Conservation (phyloP, 1,140 invertebrate genomes). For the Choristoneura fumiferana region DNA sequence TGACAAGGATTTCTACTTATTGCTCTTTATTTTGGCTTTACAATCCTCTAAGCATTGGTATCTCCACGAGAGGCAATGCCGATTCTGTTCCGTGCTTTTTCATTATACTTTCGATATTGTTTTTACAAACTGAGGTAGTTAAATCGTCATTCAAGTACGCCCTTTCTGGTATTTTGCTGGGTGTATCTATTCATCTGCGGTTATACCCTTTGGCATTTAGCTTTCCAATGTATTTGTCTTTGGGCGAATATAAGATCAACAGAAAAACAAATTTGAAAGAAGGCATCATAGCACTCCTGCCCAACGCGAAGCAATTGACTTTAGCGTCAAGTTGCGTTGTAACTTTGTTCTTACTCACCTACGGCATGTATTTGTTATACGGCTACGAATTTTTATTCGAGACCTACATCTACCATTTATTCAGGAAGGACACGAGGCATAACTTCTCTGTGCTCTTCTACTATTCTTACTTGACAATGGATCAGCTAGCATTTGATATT, state of each 20-base stretch:
- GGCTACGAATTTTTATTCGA: slow-evolving; percentile 94
- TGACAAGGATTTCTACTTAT: slow-evolving; percentile 44
- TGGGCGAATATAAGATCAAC: slow-evolving; percentile 72
- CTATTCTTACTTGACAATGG: slow-evolving; percentile 90
- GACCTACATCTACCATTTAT: slow-evolving; percentile 95
- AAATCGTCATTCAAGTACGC: slow-evolving; percentile 64
- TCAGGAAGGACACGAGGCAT: slow-evolving; percentile 93
- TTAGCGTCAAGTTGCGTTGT: slow-evolving; percentile 83
- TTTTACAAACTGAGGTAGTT: slow-evolving; percentile 70
- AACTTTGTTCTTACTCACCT: slow-evolving; percentile 83
- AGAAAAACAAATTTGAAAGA: slow-evolving; percentile 47
- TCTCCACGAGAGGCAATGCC: slow-evolving; percentile 97
- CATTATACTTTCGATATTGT: slow-evolving; percentile 87
- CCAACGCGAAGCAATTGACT: slow-evolving; percentile 83
- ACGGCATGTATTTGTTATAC: slow-evolving; percentile 87
- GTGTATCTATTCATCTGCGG: slow-evolving; percentile 94
- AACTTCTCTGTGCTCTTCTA: slow-evolving; percentile 99
- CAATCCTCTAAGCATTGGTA: slow-evolving; percentile 94
- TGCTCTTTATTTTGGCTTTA: slow-evolving; percentile 91
- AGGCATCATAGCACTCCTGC: slow-evolving; percentile 73
- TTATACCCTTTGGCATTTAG: slow-evolving; percentile 96
- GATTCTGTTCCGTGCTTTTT: slow-evolving; percentile 93
- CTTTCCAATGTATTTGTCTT: slow-evolving; percentile 88
- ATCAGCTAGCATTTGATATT: slow-evolving; percentile 69
- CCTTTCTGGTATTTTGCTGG: slow-evolving; percentile 88